Evolutionary conservation across 1,140 invertebrate genomes (phyloP).

Genomic region (Steinernema khuongi): DNA sequence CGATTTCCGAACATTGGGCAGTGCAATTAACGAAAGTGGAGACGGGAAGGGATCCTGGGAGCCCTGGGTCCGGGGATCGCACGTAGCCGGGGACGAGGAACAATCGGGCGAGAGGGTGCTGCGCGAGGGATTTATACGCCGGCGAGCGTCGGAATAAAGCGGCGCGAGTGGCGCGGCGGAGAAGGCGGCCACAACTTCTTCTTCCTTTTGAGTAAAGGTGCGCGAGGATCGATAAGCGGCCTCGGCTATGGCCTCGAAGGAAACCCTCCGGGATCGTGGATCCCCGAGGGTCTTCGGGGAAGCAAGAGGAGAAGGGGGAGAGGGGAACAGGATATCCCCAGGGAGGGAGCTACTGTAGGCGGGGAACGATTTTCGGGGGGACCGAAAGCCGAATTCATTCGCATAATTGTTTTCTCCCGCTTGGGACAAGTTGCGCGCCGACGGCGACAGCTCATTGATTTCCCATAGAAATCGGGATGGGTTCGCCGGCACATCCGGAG

Average conservation of each 20-base stretch:
- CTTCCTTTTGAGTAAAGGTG: conserved; percentile 7
- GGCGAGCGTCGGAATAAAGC: not conserved
- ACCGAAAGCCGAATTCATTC: not conserved
- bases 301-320: not conserved
- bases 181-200: not conserved
- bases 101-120: conserved; percentile 9
- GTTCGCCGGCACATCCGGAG: not conserved
- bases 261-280: not conserved
- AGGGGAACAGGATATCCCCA: no score
- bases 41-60: no score
- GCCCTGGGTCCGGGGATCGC: no score
- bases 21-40: no score
- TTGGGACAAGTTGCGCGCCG: not conserved
- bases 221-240: not conserved
- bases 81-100: not conserved
- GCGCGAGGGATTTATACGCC: not conserved
- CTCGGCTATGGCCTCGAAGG: no score
- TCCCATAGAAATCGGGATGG: no score
- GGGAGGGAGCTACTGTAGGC: no score
- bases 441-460: not conserved
- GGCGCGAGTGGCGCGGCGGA: conserved; percentile 7
- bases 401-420: conserved; percentile 5
- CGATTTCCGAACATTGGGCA: no score
- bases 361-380: not conserved
- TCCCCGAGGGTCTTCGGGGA: not conserved